Evolutionary conservation across 2,797 vertebrate species (phyloP), one percentile per base, ranked within the genome.

Genomic region (Anniella stebbinsi): DNA sequence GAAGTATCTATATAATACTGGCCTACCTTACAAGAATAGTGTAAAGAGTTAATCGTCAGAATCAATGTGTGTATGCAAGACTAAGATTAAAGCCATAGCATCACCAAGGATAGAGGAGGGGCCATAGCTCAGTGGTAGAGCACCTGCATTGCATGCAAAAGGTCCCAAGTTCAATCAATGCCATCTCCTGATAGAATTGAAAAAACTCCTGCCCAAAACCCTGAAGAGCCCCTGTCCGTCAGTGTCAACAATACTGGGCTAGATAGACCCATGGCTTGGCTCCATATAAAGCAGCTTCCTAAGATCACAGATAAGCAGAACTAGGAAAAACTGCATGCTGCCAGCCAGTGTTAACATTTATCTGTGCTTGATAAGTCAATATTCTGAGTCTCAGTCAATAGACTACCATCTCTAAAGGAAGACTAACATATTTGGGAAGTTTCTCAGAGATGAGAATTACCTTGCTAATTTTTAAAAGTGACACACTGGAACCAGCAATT

Each of bases 401-500:
- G 2, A 4, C 21, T 84, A 28, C 84, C 90, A 17, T 90, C 88
- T 76, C 75, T 85, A 85, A 93, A 77, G 48, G 38, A 67, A 77
- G 17, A 90, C 6, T 87, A 78, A 81, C 0, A 0, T 80, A 86
- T 48, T n/a, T 60, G 54, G 91, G 75, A 38, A 3, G 15, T 10
- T 86, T 70, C 25, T 54, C 38, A 85, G 33, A 89, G n/a, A 84
- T 33, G 38, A 73, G 38, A 91, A 90, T 73, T 93, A 36, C 75
- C 87, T 88, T 80, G 87, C 17, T 30, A 13, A n/a, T 63, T 90
- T 91, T 82, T 41, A 83, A 63, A 91, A 75, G 30, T 77, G 85
- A 76, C 87, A 82, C 36, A 78, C 28, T 88, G 54, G 21, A 87
- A 60, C 28, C 6, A 41, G 1, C 25, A 36, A 57, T 84, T 80